phyloP scores from a whole-genome alignment of 2,797 vertebrate species.

The Hippocampus kuda region DNA sequence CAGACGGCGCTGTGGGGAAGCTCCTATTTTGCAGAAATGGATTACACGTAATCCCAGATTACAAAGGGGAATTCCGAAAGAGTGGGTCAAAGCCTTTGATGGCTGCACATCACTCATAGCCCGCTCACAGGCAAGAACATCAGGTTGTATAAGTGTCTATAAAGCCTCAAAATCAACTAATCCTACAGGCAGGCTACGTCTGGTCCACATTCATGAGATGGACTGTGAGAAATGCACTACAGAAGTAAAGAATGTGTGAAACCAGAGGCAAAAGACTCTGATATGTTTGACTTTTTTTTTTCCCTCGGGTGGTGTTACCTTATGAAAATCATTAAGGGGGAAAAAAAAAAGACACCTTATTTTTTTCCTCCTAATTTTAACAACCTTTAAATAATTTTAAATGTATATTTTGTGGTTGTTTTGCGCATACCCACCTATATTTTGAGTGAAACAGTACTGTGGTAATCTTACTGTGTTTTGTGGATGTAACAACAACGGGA shows the following conservation, averaged over 20 bases:
- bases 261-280: slow-evolving; percentile 38
- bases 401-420: slow-evolving; percentile 36
- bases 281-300: slow-evolving; percentile 17
- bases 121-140: slow-evolving; percentile 25
- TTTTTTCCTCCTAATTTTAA: slow-evolving; percentile 14
- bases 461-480: slow-evolving; percentile 17
- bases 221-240: slow-evolving; percentile 8
- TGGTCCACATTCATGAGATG: slow-evolving; percentile 12
- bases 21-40: slow-evolving; percentile 31
- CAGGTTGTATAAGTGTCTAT: slow-evolving; percentile 13
- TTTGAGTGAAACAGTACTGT: slow-evolving; percentile 31
- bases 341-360: background rate
- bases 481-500: slow-evolving; percentile 1
- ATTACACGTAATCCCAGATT: slow-evolving; percentile 54
- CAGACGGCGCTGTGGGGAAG: slow-evolving; percentile 21
- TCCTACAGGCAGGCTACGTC: background rate
- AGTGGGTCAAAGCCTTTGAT: slow-evolving; percentile 34
- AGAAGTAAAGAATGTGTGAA: slow-evolving; percentile 11
- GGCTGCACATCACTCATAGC: slow-evolving; percentile 29
- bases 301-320: background rate
- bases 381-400: slow-evolving; percentile 16
- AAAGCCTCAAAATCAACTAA: slow-evolving; percentile 10
- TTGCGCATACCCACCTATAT: slow-evolving; percentile 16
- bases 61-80: slow-evolving; percentile 32
- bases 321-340: background rate